Percentiles rank a stretch among this genome's conserved stretches.
Evolutionary conservation across 2,888 invertebrate genomes (phyloP).

Genomic region (Poecilobothrus nobilitatus): DNA sequence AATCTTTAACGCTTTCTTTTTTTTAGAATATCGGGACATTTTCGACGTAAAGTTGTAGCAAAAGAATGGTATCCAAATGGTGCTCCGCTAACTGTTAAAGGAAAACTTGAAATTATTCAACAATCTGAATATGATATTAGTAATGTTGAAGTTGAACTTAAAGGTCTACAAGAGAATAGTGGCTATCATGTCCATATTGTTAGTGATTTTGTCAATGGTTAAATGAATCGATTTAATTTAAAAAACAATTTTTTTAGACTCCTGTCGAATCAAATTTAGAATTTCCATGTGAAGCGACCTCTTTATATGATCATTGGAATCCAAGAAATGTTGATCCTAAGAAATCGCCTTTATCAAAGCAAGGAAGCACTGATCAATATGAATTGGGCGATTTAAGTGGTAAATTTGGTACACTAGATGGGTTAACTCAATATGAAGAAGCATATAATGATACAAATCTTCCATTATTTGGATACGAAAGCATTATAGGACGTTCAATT

Average conservation of each 20-base stretch:
- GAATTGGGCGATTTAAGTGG: constrained; percentile 78
- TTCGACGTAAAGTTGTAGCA: constrained; percentile 73
- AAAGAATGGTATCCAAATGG: constrained; percentile 85
- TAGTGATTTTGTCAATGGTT: constrained; percentile 30
- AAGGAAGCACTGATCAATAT: constrained; percentile 77
- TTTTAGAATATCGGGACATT: constrained; percentile 61
- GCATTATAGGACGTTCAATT: constrained; percentile 77
- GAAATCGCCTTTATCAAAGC: constrained; percentile 50
- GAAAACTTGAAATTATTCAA: constrained; percentile 73
- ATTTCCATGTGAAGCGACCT: constrained; percentile 78
- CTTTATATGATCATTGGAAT: constrained; percentile 80
- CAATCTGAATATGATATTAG: constrained; percentile 79
- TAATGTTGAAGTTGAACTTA: constrained; percentile 66
- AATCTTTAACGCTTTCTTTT: constrained; percentile 18
- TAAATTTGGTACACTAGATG: constrained; percentile 72
- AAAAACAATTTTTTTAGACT: constrained; percentile 50
- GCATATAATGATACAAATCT: constrained; percentile 72
- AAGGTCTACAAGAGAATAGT: constrained; percentile 58
- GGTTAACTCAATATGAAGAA: constrained; percentile 50
- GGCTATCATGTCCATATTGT: constrained; percentile 80
- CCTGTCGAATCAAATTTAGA: constrained; percentile 73
- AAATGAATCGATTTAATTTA: neutral
- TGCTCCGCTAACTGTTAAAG: constrained; percentile 53
- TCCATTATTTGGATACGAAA: constrained; percentile 70
- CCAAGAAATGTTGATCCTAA: constrained; percentile 63